Conservation (phyloP, 2,797 vertebrate species). For the Sebastolobus altivelis region DNA sequence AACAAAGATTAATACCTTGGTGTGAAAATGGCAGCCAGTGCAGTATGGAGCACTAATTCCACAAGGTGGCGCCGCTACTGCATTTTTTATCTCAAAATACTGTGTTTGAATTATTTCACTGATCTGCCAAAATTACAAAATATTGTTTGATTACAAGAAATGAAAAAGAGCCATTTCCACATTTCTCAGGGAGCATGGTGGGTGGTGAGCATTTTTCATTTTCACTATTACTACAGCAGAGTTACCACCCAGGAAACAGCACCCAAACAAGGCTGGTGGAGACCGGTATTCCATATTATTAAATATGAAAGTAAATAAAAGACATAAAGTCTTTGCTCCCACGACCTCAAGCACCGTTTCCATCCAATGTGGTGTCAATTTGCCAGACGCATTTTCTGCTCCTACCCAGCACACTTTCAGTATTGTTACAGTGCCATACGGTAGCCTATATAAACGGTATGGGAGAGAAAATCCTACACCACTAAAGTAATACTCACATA, state of each 20-base stretch:
- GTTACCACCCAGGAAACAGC: slow-evolving; percentile 30
- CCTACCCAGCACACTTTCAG: slow-evolving; percentile 9
- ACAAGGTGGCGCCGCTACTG: slow-evolving; percentile 51
- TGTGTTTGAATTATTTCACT: not conserved
- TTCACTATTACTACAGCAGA: slow-evolving; percentile 29
- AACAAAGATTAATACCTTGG: not conserved
- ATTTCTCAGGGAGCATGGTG: slow-evolving; percentile 6
- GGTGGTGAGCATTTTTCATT: slow-evolving; percentile 32
- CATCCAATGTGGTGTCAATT: slow-evolving; percentile 31
- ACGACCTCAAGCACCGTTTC: slow-evolving; percentile 49
- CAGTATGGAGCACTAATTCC: slow-evolving; percentile 11
- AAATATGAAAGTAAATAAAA: slow-evolving; percentile 60
- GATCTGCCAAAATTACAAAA: slow-evolving; percentile 20
- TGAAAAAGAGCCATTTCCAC: slow-evolving; percentile 16
- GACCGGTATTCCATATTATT: slow-evolving; percentile 17
- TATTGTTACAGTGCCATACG: not conserved
- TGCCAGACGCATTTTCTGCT: slow-evolving; percentile 15
- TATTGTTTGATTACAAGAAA: slow-evolving; percentile 32
- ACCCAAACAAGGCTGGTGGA: not conserved
- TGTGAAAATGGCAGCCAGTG: not conserved
- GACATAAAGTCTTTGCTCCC: slow-evolving; percentile 6
- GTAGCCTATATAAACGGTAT: not conserved
- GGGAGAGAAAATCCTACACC: not conserved
- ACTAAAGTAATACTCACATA: not conserved
- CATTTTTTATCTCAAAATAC: not conserved